Percentiles rank a stretch among this genome's conserved stretches.
Conservation (phyloP, 2,113 vertebrate species). For the Tetrao urogallus region DNA sequence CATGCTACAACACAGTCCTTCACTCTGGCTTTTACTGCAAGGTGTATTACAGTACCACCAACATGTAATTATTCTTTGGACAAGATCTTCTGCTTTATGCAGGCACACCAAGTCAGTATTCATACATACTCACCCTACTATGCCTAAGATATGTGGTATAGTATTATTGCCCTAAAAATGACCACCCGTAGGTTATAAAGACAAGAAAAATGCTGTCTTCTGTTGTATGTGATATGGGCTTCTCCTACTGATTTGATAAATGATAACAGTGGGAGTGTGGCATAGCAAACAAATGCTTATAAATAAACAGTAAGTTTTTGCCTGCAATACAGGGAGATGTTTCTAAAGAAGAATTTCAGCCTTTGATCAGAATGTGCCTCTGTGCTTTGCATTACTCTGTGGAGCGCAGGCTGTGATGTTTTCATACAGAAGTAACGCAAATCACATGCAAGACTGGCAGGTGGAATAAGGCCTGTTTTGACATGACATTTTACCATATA, state of each 20-base stretch:
- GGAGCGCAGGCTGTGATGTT: background rate
- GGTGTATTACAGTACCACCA: background rate
- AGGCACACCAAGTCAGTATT: accelerated
- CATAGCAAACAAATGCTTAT: background rate
- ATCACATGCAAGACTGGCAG: background rate
- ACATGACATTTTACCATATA: background rate
- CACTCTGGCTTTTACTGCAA: background rate
- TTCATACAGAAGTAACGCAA: background rate
- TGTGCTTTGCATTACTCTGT: background rate
- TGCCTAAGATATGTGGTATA: background rate
- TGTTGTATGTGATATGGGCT: background rate
- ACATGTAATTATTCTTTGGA: background rate
- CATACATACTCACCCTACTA: background rate
- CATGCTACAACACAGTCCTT: background rate
- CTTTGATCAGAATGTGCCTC: background rate
- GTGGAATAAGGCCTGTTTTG: background rate
- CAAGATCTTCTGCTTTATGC: background rate
- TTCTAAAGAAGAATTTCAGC: background rate
- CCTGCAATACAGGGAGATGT: background rate
- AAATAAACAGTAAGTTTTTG: background rate
- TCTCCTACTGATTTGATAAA: background rate
- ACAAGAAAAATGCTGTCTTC: background rate
- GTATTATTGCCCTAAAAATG: background rate
- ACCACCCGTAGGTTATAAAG: background rate
- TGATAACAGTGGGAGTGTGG: background rate